Evolutionary conservation across 1,140 invertebrate species (phyloP).

Genomic region (Steinernema feltiae): DNA sequence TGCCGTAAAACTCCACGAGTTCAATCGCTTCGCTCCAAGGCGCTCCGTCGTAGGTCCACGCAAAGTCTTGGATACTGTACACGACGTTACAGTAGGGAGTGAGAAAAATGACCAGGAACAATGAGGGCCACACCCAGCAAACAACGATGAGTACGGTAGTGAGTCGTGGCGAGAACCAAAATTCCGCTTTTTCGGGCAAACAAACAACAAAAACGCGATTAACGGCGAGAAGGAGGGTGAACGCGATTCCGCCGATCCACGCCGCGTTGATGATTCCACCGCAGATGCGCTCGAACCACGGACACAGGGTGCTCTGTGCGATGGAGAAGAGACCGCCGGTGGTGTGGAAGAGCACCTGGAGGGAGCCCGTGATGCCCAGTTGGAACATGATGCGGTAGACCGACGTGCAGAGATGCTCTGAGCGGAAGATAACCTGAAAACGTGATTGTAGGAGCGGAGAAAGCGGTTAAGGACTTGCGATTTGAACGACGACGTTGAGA

Average conservation of each 20-base stretch:
- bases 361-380: too few relatives aligned
- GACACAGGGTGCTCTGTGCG: too few relatives aligned
- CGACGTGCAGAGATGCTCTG: too few relatives aligned
- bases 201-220: neutral
- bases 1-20: neutral
- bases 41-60: neutral
- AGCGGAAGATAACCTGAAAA: too few relatives aligned
- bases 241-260: neutral
- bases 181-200: neutral
- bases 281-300: too few relatives aligned
- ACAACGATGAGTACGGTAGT: neutral
- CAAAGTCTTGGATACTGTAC: neutral
- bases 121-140: neutral
- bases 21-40: neutral
- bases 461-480: too few relatives aligned
- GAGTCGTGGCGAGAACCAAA: neutral
- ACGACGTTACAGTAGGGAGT: neutral
- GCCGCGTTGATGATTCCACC: neutral
- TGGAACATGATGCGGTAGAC: too few relatives aligned
- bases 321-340: too few relatives aligned
- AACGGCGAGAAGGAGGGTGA: neutral
- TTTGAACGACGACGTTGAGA: too few relatives aligned
- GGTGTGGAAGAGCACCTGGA: too few relatives aligned
- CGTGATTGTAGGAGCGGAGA: too few relatives aligned
- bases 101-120: neutral